These are phyloP conservation scores for Hypomecis punctinalis DNA, from an alignment of 2,888 invertebrate genomes.

Conservation along the genomic window DNA sequence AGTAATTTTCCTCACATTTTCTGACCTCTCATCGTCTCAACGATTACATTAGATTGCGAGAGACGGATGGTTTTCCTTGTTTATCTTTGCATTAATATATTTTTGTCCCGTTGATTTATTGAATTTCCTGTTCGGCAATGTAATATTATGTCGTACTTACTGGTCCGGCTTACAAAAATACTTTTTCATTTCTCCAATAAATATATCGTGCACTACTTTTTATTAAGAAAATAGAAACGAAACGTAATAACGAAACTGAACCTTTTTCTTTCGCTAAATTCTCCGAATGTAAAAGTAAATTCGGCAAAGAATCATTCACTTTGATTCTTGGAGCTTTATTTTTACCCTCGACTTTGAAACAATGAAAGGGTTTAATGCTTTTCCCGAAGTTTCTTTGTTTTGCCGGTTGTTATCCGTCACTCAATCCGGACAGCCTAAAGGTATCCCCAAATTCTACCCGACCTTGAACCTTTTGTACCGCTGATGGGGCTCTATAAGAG, in stretches of 20 bases:
- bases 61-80: slow-evolving; percentile 34
- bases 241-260: neutral
- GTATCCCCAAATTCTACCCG: slow-evolving; percentile 16
- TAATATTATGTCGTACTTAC: neutral
- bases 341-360: slow-evolving; percentile 16
- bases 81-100: slow-evolving; percentile 17
- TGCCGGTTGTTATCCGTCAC: slow-evolving; percentile 33
- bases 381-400: slow-evolving; percentile 38
- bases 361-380: slow-evolving; percentile 31
- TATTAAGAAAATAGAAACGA: neutral
- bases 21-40: slow-evolving; percentile 37
- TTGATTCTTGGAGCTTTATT: slow-evolving; percentile 3
- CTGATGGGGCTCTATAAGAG: slow-evolving; percentile 16
- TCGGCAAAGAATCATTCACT: slow-evolving; percentile 6
- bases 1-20: slow-evolving; percentile 37
- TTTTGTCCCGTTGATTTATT: slow-evolving; percentile 14
- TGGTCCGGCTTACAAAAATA: slow-evolving; percentile 8
- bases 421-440: slow-evolving; percentile 33
- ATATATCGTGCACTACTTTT: neutral
- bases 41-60: slow-evolving; percentile 33
- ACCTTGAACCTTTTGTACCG: slow-evolving; percentile 34
- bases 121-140: slow-evolving; percentile 8
- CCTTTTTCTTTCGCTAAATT: slow-evolving; percentile 10
- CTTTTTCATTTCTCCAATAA: neutral
- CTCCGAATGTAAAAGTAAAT: slow-evolving; percentile 13